Base-by-base conservation (phyloP, 2,797 vertebrate species). In the Serranus cabrilla region DNA sequence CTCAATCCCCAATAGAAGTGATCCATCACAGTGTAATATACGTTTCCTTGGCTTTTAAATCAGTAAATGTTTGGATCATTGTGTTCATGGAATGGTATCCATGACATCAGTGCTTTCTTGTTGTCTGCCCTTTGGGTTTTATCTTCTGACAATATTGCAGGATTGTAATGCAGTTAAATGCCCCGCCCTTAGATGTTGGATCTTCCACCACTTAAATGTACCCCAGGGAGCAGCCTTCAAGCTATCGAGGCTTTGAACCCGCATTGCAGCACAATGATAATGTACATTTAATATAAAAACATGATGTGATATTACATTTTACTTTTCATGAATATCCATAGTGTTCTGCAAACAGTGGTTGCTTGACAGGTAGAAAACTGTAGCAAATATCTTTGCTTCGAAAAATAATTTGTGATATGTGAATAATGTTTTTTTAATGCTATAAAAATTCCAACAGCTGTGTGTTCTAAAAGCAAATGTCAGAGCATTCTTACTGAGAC, bases 381-480 rank as follows among this genome's bases (percentile, higher is more conserved):
- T 67, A 37, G 23, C 4, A 20, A 16, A 11, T 11, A 17, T 14
- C 16, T 20, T 6, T 45, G 11, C 56, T 31, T 57, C 55, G 11
- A 18, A 70, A 78, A 43, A 45, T 27, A 7, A 17, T 17, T 18
- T 27, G 25, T 25, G 45, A 27, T 23, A 8, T 4, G 11, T 14
- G 12, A 3, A 0, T 45, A 8, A 40, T 45, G 55, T 64, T 8
- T 69, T 37, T 71, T 40, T 27, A 45, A 21, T 56, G 17, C 17
- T 18, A 16, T 25, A 7, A 27, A 62, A 51, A 59, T 31, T 27
- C 3, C 47, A 56, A 74, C 45, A 61, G 3, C 20, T 37, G 7
- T 27, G 16, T 39, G 5, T 27, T 73, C 39, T 13, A 27, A 20
- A 71, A 71, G 27, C 20, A 65, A 79, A 66, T 68, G 21, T 51